Conservation (phyloP, 2,888 invertebrate genomes). For the Salpingus planirostris region DNA sequence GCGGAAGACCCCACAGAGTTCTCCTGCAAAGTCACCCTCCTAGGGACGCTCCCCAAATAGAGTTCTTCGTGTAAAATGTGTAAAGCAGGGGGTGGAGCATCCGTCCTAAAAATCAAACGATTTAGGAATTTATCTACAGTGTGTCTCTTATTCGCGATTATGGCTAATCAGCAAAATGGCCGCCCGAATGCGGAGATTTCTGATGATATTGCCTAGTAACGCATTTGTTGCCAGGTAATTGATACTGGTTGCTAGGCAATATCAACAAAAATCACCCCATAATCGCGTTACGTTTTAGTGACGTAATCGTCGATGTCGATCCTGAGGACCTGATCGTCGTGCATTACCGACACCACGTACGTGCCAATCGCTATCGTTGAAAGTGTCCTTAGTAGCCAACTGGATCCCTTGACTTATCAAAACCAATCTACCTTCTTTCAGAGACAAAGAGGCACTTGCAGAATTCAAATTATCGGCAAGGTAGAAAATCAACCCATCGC, state of each 20-base stretch:
- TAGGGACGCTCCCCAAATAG: constrained; percentile 81
- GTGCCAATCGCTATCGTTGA: constrained; percentile 92
- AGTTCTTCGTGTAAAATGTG: constrained; percentile 60
- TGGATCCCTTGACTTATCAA: constrained; percentile 62
- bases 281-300: too few relatives aligned
- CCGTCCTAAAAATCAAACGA: too few relatives aligned
- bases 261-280: too few relatives aligned
- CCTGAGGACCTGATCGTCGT: constrained; percentile 56
- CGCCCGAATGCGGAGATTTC: too few relatives aligned
- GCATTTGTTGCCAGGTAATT: too few relatives aligned
- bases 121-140: too few relatives aligned
- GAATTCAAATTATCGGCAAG: constrained; percentile 63
- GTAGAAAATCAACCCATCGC: constrained; percentile 76
- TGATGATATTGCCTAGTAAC: too few relatives aligned
- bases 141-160: too few relatives aligned
- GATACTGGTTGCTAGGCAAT: too few relatives aligned
- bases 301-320: constrained; percentile 76
- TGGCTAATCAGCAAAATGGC: too few relatives aligned
- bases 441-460: constrained; percentile 55
- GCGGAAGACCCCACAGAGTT: constrained; percentile 50
- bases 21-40: constrained; percentile 45
- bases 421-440: constrained; percentile 49
- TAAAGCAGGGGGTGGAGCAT: constrained; percentile 45
- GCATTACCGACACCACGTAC: constrained; percentile 81
- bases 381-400: constrained; percentile 53